These are phyloP conservation scores for Adineta ricciae DNA, from an alignment of 2,888 invertebrate genomes.

Conservation along the genomic window DNA sequence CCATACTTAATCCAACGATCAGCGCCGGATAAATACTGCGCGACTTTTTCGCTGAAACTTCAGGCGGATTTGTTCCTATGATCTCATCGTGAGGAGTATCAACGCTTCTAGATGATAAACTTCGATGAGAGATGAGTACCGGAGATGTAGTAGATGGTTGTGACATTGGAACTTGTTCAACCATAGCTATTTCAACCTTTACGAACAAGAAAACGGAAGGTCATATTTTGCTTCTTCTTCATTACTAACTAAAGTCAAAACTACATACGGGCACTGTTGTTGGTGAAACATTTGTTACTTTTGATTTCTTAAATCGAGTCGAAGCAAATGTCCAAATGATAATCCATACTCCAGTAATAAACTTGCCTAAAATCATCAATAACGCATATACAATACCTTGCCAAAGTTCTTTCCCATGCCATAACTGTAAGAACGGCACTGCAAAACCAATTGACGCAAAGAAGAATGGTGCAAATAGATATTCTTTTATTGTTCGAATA, in stretches of 20 bases:
- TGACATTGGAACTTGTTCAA: too few species aligned
- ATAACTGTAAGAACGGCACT: neutral
- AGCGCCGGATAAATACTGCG: neutral
- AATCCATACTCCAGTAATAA: neutral
- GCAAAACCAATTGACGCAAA: neutral
- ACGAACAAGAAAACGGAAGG: too few species aligned
- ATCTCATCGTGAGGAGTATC: neutral
- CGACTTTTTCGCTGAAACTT: neutral
- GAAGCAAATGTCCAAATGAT: neutral
- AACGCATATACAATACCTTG: neutral
- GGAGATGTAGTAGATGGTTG: neutral
- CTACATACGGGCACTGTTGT: neutral
- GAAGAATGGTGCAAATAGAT: neutral
- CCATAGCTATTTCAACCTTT: too few species aligned
- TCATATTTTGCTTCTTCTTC: too few species aligned
- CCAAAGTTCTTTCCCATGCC: neutral
- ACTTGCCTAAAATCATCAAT: neutral
- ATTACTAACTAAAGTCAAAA: too few species aligned
- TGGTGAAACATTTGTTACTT: neutral
- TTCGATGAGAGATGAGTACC: neutral
- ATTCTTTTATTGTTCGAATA: neutral
- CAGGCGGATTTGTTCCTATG: neutral
- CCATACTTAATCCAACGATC: neutral
- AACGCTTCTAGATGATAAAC: neutral
- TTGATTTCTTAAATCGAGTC: neutral